Evolutionary conservation across 1,140 invertebrate species (phyloP).

Genomic region (Chironomus tepperi): DNA sequence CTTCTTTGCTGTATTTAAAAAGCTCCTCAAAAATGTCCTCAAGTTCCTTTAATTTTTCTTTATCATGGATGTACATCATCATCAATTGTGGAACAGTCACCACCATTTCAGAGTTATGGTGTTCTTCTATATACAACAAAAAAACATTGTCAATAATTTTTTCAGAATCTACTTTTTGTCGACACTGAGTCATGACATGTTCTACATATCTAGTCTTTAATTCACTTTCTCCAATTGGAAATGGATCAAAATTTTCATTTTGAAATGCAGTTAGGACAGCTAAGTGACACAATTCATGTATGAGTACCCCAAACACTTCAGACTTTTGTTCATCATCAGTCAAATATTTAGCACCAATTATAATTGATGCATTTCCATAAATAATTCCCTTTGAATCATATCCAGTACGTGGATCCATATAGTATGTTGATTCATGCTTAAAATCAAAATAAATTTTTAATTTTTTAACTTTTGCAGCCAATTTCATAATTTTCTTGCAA

Average conservation of each 20-base stretch:
- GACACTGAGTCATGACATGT: neutral
- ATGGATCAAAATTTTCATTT: neutral
- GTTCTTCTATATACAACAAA: neutral
- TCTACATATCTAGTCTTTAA: neutral
- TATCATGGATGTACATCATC: neutral
- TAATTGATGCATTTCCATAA: neutral
- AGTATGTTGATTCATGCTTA: neutral
- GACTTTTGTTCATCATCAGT: neutral
- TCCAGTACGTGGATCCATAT: neutral
- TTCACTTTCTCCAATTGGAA: neutral
- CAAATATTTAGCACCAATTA: neutral
- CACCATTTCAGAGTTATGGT: neutral
- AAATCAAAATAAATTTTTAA: neutral
- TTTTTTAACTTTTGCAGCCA: neutral
- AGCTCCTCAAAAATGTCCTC: neutral
- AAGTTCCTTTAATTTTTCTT: neutral
- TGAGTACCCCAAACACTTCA: neutral
- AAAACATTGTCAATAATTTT: neutral
- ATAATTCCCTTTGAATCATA: neutral
- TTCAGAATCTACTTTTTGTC: neutral
- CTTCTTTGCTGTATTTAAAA: neutral
- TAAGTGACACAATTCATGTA: neutral
- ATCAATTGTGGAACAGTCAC: neutral
- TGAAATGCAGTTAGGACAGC: neutral
- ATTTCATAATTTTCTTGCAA: neutral